Conservation (phyloP, 1,140 invertebrate species). For the Scaptomyza graminum region DNA sequence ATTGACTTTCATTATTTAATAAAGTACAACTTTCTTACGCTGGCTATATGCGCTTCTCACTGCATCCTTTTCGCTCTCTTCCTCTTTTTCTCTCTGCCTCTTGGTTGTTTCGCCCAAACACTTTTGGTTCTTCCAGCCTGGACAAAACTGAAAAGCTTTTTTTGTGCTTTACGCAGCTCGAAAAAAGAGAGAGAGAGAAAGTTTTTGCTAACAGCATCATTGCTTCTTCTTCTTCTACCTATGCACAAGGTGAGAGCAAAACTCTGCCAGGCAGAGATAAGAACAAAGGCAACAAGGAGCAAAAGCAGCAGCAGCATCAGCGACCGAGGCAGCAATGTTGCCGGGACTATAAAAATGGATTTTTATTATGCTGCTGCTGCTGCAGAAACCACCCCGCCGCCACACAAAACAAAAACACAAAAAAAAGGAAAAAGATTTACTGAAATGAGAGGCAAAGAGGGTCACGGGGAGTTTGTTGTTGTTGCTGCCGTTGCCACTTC, state of each 20-base stretch:
- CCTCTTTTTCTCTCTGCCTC: not conserved
- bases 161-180: not conserved
- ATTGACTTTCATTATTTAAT: slow-evolving; percentile 6
- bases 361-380: slow-evolving; percentile 15
- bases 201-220: slow-evolving; percentile 40
- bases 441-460: slow-evolving; percentile 27
- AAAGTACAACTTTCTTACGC: slow-evolving; percentile 5
- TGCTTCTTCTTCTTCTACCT: slow-evolving; percentile 13
- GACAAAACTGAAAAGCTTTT: slow-evolving; percentile 55
- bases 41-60: no score
- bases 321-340: no score
- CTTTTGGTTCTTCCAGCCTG: slow-evolving; percentile 4
- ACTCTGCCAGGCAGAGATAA: slow-evolving; percentile 57
- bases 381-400: slow-evolving; percentile 54
- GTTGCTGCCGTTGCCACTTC: slow-evolving; percentile 11
- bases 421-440: slow-evolving; percentile 53
- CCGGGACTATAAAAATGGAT: no score
- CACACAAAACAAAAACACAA: slow-evolving; percentile 34
- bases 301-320: slow-evolving; percentile 28
- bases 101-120: not conserved
- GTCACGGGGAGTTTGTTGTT: slow-evolving; percentile 26
- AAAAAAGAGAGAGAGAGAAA: slow-evolving; percentile 21
- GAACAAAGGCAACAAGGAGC: slow-evolving; percentile 28
- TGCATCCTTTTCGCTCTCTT: not conserved
- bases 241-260: slow-evolving; percentile 62